phyloP scores from a whole-genome alignment of 2,888 invertebrate species.

The Clitarchus hookeri region DNA sequence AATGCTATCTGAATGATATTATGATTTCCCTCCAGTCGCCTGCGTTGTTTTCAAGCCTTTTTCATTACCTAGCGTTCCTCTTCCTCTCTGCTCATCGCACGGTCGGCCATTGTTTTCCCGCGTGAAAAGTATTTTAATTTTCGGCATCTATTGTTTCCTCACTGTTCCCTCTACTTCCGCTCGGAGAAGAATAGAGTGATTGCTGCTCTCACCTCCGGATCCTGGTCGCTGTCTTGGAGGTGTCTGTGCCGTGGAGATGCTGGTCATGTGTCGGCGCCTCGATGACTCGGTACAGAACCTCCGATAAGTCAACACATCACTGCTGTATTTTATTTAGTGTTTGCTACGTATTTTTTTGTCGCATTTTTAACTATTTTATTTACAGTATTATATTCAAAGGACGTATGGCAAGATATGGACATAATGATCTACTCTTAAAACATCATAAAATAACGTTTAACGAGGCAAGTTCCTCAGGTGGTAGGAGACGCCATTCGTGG shows the following conservation, averaged over 20 bases:
- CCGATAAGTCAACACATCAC: background rate
- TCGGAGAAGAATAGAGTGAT: background rate
- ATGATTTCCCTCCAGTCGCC: background rate
- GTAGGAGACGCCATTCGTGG: too few species aligned
- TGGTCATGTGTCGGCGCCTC: background rate
- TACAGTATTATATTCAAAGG: too few species aligned
- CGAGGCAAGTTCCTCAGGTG: too few species aligned
- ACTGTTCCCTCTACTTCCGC: background rate
- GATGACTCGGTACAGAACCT: background rate
- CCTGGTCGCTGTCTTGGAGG: background rate
- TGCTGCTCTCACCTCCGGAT: background rate
- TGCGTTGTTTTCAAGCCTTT: slow-evolving; percentile 7
- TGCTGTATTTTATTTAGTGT: too few species aligned
- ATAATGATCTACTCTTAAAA: too few species aligned
- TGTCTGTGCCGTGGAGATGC: background rate
- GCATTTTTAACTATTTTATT: too few species aligned
- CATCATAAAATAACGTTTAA: too few species aligned
- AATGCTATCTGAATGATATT: slow-evolving; percentile 14
- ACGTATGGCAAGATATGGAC: too few species aligned
- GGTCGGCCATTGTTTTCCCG: background rate
- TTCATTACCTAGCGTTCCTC: background rate
- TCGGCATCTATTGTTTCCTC: background rate
- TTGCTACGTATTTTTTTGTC: too few species aligned
- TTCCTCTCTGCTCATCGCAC: background rate
- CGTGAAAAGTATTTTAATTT: slow-evolving; percentile 10